phyloP scores from a whole-genome alignment of 2,113 vertebrate species.

The Raja brachyura region DNA sequence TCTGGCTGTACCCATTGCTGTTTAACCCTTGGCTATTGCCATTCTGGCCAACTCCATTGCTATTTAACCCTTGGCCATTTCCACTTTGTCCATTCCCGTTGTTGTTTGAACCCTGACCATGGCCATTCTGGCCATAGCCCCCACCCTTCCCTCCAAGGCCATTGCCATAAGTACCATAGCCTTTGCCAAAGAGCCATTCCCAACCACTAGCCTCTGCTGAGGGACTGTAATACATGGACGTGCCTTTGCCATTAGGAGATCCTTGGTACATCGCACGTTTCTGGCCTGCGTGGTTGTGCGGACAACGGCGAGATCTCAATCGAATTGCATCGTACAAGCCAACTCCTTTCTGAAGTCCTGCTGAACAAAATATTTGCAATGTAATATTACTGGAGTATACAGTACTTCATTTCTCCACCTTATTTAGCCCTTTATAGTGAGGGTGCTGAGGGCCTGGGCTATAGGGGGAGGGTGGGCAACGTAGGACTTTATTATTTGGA shows the following conservation, averaged over 20 bases:
- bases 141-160: too few species aligned
- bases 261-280: background rate
- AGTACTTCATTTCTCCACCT: background rate
- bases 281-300: background rate
- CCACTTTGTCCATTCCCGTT: background rate
- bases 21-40: background rate
- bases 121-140: background rate
- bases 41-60: background rate
- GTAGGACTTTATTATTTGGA: too few species aligned
- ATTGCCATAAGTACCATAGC: background rate
- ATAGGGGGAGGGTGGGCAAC: too few species aligned
- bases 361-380: background rate
- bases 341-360: background rate
- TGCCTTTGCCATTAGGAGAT: background rate
- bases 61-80: background rate
- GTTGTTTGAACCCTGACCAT: background rate
- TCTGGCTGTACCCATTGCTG: background rate
- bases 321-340: background rate
- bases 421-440: too few species aligned
- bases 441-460: too few species aligned
- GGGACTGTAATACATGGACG: background rate
- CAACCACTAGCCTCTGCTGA: background rate
- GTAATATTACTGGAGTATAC: background rate
- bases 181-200: background rate
- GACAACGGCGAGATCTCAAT: constrained; percentile 16